phyloP scores from a whole-genome alignment of 1,140 invertebrate species.

The Cydia amplana region DNA sequence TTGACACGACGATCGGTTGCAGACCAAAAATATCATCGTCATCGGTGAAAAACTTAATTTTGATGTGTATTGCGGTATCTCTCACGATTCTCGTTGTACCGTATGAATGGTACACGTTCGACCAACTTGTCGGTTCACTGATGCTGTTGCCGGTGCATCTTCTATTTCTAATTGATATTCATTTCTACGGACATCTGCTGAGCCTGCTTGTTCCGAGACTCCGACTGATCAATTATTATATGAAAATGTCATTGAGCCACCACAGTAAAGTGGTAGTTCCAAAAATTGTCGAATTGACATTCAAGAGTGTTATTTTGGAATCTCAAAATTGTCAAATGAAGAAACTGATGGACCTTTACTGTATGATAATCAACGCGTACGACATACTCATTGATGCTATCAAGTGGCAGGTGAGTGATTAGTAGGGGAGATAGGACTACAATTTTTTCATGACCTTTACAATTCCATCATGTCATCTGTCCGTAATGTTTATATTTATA shows the following conservation, averaged over 20 bases:
- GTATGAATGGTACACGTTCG: not conserved
- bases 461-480: no score
- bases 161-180: slow-evolving; percentile 43
- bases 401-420: slow-evolving; percentile 63
- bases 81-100: slow-evolving; percentile 31
- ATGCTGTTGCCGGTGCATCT: slow-evolving; percentile 38
- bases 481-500: no score
- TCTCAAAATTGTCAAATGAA: slow-evolving; percentile 46
- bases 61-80: slow-evolving; percentile 31
- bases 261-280: slow-evolving; percentile 34
- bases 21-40: slow-evolving; percentile 38
- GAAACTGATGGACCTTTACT: slow-evolving; percentile 59
- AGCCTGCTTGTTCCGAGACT: slow-evolving; percentile 48
- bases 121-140: not conserved
- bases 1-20: slow-evolving; percentile 45
- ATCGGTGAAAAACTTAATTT: slow-evolving; percentile 37
- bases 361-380: slow-evolving; percentile 56
- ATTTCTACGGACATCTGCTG: slow-evolving; percentile 50
- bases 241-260: slow-evolving; percentile 43
- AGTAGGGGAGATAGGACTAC: not conserved
- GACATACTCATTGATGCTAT: slow-evolving; percentile 58
- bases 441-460: no score
- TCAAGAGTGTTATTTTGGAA: slow-evolving; percentile 33
- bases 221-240: slow-evolving; percentile 45
- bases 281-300: slow-evolving; percentile 33